Evolutionary conservation across 2,113 vertebrate species (phyloP), one percentile per base, ranked within the genome.

Genomic region (Seriola aureovittata): DNA sequence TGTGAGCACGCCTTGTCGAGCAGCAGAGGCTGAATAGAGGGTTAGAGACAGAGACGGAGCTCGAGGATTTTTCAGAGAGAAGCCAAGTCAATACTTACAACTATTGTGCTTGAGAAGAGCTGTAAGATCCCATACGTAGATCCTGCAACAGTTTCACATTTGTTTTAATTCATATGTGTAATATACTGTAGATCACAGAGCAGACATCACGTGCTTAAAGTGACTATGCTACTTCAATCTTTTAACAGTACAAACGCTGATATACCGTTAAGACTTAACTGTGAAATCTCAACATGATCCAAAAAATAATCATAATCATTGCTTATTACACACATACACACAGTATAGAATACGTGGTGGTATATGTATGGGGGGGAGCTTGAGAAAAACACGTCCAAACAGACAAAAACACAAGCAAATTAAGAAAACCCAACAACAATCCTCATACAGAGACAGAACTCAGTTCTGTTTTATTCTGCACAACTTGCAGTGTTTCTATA

Each of bases 101-200:
- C 96, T 85, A 98, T 14, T 0, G 97, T 97, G 89, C 98, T 99
- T 55, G 97, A 99, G 94, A 99, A 98, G 1, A 99, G 94, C 81
- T 99, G 98, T 82, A 99, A 92, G 73, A 98, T 62, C 67, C 98
- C 97, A 82, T 98, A 99, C 0, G 97, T 96, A 71, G 98, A 98
- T 46, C 97, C 98, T 99, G 93, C 63, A 96, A 92, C n/a, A 79
- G 54, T 32, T 73, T 50, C 11, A 78, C 1, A 14, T 55, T 40
- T 23, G 23, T 32, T 65, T 55, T 0, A 55, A 34, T 75, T 75
- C n/a, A 69, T 14, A 9, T 58, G 58, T 52, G 13, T 42, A 23
- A 40, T 2, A 25, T 21, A 29, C 29, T 29, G 29, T 29, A 42
- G 7, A 44, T 9, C 16, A 58, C 8, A 44, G 25, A 46, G 19